These are phyloP conservation scores for Dendrolimus kikuchii DNA, from an alignment of 1,140 invertebrate genomes.

Conservation along the genomic window DNA sequence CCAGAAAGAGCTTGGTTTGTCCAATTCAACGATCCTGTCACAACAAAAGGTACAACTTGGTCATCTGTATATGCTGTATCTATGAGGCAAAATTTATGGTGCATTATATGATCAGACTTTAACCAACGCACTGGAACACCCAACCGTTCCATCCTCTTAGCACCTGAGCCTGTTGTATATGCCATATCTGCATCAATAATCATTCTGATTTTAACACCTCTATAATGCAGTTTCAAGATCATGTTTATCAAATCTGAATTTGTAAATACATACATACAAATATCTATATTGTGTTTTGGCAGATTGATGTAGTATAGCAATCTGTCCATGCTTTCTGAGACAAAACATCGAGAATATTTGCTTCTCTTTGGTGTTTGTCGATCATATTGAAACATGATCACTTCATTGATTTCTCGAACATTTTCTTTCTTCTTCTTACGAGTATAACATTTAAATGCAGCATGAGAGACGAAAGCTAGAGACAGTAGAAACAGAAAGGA, in stretches of 20 bases:
- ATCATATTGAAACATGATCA: constrained; percentile 46
- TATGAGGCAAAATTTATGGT: constrained; percentile 58
- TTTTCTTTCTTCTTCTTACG: constrained; percentile 30
- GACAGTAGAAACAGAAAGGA: constrained; percentile 26
- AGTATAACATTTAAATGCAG: constrained; percentile 34
- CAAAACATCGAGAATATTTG: constrained; percentile 42
- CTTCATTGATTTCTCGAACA: constrained; percentile 43
- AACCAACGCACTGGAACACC: constrained; percentile 56
- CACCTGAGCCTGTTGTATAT: constrained; percentile 35
- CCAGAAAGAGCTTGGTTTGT: constrained; percentile 53
- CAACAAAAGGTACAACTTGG: constrained; percentile 28
- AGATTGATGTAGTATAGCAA: constrained; percentile 41
- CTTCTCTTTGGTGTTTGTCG: constrained; percentile 31
- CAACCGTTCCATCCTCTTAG: constrained; percentile 40
- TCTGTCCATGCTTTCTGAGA: constrained; percentile 42
- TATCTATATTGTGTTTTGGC: constrained; percentile 39
- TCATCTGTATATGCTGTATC: constrained; percentile 26
- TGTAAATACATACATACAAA: constrained; percentile 59
- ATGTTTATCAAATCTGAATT: constrained; percentile 43
- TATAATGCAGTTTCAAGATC: constrained; percentile 38
- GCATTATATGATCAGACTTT: constrained; percentile 58
- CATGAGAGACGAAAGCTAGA: constrained; percentile 31
- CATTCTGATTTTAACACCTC: constrained; percentile 46
- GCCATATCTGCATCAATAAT: constrained; percentile 64
- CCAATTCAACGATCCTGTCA: constrained; percentile 59